These are phyloP conservation scores for Chiloscyllium punctatum DNA, from an alignment of 2,797 vertebrate species.

Conservation along the genomic window DNA sequence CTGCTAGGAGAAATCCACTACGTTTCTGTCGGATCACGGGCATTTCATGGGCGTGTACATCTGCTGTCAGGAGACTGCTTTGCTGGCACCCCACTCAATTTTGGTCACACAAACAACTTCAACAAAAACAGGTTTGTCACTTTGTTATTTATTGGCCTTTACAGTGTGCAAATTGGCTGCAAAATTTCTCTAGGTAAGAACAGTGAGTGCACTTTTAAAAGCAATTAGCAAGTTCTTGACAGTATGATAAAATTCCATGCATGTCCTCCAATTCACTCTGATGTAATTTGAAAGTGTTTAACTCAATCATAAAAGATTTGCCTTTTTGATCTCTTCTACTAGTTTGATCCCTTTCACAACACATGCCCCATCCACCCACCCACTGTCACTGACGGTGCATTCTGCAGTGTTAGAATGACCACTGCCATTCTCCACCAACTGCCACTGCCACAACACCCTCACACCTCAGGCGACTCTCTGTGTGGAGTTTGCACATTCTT, in stretches of 20 bases:
- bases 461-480: too few relatives aligned
- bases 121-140: neutral
- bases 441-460: too few relatives aligned
- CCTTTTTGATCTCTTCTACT: neutral
- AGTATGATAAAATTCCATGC: neutral
- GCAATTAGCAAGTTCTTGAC: neutral
- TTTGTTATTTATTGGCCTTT: neutral
- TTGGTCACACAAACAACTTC: neutral
- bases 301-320: neutral
- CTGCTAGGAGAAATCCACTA: too few relatives aligned
- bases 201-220: neutral
- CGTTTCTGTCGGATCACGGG: too few relatives aligned
- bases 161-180: neutral
- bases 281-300: neutral
- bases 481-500: too few relatives aligned
- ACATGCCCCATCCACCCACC: neutral
- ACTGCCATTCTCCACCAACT: too few relatives aligned
- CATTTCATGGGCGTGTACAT: too few relatives aligned
- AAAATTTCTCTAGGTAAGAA: neutral
- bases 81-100: neutral
- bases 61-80: too few relatives aligned
- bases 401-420: neutral
- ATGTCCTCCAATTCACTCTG: neutral
- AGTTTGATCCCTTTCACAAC: neutral
- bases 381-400: neutral